phyloP scores from a whole-genome alignment of 2,888 invertebrate species.

The Erebia aethiops region DNA sequence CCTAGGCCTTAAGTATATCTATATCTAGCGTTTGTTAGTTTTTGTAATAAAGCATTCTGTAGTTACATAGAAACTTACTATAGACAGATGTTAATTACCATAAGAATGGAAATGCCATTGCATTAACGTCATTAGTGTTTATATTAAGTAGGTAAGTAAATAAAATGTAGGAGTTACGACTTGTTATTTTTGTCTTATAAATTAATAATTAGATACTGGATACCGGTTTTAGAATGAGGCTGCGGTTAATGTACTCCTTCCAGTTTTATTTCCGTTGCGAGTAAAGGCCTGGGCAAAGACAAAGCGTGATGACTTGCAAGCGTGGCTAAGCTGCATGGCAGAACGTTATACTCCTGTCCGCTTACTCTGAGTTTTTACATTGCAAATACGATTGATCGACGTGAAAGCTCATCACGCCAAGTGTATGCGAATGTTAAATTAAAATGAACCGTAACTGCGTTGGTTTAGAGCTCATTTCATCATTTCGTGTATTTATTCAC shows the following conservation, averaged over 20 bases:
- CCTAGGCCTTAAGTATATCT: background rate
- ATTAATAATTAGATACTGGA: conserved; percentile 3
- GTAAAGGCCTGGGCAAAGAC: background rate
- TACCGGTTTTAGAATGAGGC: conserved; percentile 7
- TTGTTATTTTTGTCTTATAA: conserved; percentile 13
- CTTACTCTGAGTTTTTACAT: too few relatives aligned
- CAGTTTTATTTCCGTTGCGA: conserved; percentile 15
- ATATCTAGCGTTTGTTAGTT: conserved; percentile 1
- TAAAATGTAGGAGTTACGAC: conserved; percentile 10
- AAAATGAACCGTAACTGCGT: too few relatives aligned
- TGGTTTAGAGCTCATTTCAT: too few relatives aligned
- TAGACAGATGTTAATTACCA: conserved; percentile 9
- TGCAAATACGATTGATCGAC: too few relatives aligned
- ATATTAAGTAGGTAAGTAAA: background rate
- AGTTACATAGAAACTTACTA: background rate
- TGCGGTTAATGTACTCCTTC: conserved; percentile 6
- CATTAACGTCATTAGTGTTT: background rate
- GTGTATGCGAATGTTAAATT: too few relatives aligned
- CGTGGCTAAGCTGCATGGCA: too few relatives aligned
- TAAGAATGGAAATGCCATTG: conserved; percentile 7
- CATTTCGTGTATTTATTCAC: too few relatives aligned
- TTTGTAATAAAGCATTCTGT: background rate
- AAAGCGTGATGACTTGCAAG: background rate
- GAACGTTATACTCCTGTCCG: too few relatives aligned
- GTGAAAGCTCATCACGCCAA: too few relatives aligned